Base-by-base conservation (phyloP, 2,888 invertebrate genomes). In the Lithophane socia region DNA sequence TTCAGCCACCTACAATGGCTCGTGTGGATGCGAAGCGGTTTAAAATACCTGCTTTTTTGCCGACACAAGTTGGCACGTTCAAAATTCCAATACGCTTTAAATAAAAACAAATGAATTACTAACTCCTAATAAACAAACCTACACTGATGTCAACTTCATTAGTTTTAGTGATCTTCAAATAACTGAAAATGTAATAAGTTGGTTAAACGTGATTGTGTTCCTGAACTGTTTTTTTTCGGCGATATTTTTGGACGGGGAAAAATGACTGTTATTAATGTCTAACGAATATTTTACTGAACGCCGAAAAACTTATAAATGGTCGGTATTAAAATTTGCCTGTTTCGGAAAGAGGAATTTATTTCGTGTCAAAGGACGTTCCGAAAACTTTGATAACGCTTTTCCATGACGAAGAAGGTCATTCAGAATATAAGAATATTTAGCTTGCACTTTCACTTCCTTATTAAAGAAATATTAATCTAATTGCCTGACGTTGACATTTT, bases 1-100 rank as follows among this genome's bases (percentile, higher is more conserved):
- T 95, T 93, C 95, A 94, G 95, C 96, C 96, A 96, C 94, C 92
- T 92, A 94, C 94, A 94, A 93, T 93, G 93, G 93, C 91, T 92
- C 91, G 94, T 92, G 93, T 94, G 93, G 93, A 94, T 94, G 92
- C 92, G 92, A 92, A 92, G 92, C 92, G 92, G 93, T 94, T 95
- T 94, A 94, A 95, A 96, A 95, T 95, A 95, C 94, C 93, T 93
- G 93, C 91, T 94, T 94, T 94, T 94, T 94, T 91, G 85, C 80
- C 87, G 88, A 90, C 89, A 90, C 91, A 92, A 93, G 91, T 92
- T 94, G 92, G 93, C 94, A 92, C 92, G 92, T 91, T 90, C 92
- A 90, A 93, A 93, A 91, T 92, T 92, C 91, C 90, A 91, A 90
- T 87, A 87, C 87, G 85, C 75, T 85, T 70, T 84, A 84, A 86